Percentiles rank a stretch among this genome's conserved stretches.
phyloP scores from a whole-genome alignment of 2,888 invertebrate genomes.

The Scaptomyza cyrtandrae region DNA sequence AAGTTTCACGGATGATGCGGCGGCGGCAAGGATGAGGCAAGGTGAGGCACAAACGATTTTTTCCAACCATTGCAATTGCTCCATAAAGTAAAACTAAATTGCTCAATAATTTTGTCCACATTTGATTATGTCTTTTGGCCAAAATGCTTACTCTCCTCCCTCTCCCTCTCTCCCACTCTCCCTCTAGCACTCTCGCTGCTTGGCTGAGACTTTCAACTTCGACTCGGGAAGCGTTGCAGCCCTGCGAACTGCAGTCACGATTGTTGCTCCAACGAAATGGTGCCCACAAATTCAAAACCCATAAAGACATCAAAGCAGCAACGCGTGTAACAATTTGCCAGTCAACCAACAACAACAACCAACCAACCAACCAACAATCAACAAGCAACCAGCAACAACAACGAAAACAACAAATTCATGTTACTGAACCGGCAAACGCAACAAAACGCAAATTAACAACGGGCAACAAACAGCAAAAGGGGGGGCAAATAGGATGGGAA shows the following conservation, averaged over 20 bases:
- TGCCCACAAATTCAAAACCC: constrained; percentile 77
- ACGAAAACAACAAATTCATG: constrained; percentile 45
- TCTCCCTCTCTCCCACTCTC: background rate
- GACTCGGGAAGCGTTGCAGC: constrained; percentile 29
- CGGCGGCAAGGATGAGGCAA: constrained; percentile 6
- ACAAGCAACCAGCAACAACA: constrained; percentile 46
- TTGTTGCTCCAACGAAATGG: constrained; percentile 59
- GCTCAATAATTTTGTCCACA: constrained; percentile 82
- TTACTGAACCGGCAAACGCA: constrained; percentile 65
- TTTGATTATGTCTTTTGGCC: constrained; percentile 78
- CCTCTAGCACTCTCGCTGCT: background rate
- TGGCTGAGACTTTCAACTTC: constrained; percentile 33
- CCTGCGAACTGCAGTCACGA: constrained; percentile 74
- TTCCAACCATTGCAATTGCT: constrained; percentile 71
- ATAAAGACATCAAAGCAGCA: constrained; percentile 79
- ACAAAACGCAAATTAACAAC: constrained; percentile 80
- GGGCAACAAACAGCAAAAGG: constrained; percentile 47
- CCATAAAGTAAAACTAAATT: constrained; percentile 82
- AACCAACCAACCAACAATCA: constrained; percentile 19
- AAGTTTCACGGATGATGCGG: background rate
- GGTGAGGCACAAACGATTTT: background rate
- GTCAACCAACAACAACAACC: constrained; percentile 57
- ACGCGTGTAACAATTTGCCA: constrained; percentile 80
- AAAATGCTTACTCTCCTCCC: constrained; percentile 9
- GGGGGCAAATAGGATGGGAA: background rate